phyloP scores from a whole-genome alignment of 2,113 vertebrate genomes.

The Copsychus sechellarum region DNA sequence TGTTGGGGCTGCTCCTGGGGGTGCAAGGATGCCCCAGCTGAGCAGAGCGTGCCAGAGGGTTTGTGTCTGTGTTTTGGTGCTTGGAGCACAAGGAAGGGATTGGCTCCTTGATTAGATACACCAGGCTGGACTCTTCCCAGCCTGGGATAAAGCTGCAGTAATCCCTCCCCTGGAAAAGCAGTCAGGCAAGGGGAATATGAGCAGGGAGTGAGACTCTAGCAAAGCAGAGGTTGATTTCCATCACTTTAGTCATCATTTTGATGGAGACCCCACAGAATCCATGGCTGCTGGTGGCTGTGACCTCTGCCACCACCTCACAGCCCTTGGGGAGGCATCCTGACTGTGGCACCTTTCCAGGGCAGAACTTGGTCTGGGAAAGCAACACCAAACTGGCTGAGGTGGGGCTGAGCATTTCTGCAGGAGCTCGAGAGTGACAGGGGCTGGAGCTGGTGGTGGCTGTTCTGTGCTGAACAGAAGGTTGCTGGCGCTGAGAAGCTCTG shows the following conservation, averaged over 20 bases:
- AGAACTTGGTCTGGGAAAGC: background rate
- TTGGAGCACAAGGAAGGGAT: background rate
- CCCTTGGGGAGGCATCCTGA: background rate
- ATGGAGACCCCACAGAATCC: rapidly evolving
- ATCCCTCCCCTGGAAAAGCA: background rate
- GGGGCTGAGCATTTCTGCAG: background rate
- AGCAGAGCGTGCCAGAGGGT: rapidly evolving
- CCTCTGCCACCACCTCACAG: background rate
- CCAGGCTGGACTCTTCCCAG: background rate
- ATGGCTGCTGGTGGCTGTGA: background rate
- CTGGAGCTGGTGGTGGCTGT: background rate
- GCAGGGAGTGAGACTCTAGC: background rate
- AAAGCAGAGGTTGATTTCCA: background rate
- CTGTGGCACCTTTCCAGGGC: background rate
- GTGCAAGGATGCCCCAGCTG: background rate
- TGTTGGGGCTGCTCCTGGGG: background rate
- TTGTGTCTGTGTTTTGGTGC: background rate
- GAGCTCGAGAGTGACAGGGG: rapidly evolving
- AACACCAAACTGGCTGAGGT: background rate
- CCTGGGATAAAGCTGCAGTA: background rate
- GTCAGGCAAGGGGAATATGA: background rate
- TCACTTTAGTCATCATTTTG: background rate
- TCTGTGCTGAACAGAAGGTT: too few species aligned
- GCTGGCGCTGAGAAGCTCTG: background rate
- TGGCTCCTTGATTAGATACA: background rate